Evolutionary conservation across 2,797 vertebrate species (phyloP).

Genomic region (Sebastes umbrosus): DNA sequence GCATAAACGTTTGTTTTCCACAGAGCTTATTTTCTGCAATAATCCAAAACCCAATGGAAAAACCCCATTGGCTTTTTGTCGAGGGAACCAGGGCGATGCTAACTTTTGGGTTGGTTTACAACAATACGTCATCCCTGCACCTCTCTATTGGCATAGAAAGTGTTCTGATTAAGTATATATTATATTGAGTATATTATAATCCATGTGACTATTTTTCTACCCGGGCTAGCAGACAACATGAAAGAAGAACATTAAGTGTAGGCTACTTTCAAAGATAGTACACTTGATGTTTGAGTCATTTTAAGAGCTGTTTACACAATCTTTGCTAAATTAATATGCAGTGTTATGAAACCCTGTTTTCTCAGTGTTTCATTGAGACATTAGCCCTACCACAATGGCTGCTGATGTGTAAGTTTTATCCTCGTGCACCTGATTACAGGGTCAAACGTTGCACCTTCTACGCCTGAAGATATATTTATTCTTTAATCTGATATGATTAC

Average conservation of each 20-base stretch:
- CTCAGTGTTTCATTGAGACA: background rate
- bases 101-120: accelerated
- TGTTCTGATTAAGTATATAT: background rate
- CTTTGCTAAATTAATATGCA: background rate
- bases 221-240: background rate
- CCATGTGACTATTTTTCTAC: background rate
- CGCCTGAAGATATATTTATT: constrained; percentile 44
- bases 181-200: background rate
- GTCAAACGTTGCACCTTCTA: constrained; percentile 27
- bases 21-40: too few species aligned
- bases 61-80: too few species aligned
- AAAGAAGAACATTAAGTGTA: background rate
- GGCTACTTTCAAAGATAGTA: background rate
- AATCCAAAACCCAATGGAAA: too few species aligned
- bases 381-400: background rate
- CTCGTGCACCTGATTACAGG: constrained; percentile 44
- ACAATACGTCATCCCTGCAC: too few species aligned
- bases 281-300: background rate
- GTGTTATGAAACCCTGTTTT: background rate
- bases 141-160: background rate
- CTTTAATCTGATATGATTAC: constrained; percentile 74
- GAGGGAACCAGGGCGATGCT: too few species aligned
- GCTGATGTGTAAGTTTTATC: constrained; percentile 27
- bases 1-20: too few species aligned
- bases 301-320: background rate